These are phyloP conservation scores for Melanotaenia boesemani DNA, from an alignment of 2,797 vertebrate species.

Conservation along the genomic window DNA sequence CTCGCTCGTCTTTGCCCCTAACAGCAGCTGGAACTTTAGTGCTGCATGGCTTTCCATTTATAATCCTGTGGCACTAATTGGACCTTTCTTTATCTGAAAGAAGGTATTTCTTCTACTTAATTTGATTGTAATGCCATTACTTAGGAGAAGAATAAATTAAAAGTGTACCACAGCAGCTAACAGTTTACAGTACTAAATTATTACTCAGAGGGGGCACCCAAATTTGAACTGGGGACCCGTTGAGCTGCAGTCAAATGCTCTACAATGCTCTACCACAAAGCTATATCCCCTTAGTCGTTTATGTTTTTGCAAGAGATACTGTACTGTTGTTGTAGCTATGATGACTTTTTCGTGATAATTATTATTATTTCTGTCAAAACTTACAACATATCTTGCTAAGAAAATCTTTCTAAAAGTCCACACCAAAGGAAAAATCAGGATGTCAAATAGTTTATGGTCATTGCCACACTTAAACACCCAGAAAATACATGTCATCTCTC, in stretches of 20 bases:
- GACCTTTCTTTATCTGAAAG: too few relatives aligned
- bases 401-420: conserved; percentile 1
- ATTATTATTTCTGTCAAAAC: conserved; percentile 6
- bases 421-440: conserved; percentile 33
- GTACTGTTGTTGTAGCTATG: too few relatives aligned
- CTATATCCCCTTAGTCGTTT: not conserved
- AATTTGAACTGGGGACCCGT: conserved; percentile 50
- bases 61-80: too few relatives aligned
- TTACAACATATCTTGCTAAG: conserved; percentile 14
- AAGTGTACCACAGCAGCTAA: too few relatives aligned
- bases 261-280: conserved; percentile 43
- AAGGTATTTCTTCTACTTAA: too few relatives aligned
- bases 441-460: conserved; percentile 19
- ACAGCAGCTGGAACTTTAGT: too few relatives aligned
- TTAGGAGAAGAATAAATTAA: too few relatives aligned
- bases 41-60: too few relatives aligned
- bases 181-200: too few relatives aligned
- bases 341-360: not conserved
- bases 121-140: too few relatives aligned
- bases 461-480: conserved; percentile 10
- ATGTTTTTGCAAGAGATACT: too few relatives aligned
- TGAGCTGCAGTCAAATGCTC: conserved; percentile 72
- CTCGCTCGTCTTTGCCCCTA: too few relatives aligned
- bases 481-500: conserved; percentile 24
- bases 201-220: conserved; percentile 28